Evolutionary conservation across 2,888 invertebrate species (phyloP), one percentile per base, ranked within the genome.

Genomic region (Eremobia ochroleuca): DNA sequence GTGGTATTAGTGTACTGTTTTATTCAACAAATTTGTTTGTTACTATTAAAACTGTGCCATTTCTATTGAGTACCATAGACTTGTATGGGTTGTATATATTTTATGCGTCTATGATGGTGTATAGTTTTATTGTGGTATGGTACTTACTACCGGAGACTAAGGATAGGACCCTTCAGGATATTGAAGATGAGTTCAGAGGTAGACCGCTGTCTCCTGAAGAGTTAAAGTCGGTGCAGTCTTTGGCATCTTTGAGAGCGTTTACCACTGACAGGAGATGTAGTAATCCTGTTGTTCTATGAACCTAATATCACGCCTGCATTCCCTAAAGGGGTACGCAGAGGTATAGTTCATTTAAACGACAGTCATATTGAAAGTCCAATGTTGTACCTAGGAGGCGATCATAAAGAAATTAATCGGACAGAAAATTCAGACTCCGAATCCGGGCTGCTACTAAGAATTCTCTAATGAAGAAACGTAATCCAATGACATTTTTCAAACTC

Each of bases 101-200:
- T 3, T 94, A 94, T 52, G 90, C 93, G 0, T 80, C 77, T 1
- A 88, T 95, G 2, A 89, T 95, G 3, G 87, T 88, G 0, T 95
- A 95, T 62, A 93, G 94, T 77, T 80, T 94, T 59, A 49, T 90
- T 4, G 86, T 95, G 0, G 92, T 94, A 0, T 92, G 91, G 91
- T 86, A 89, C 70, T 90, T 94, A 59, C 76, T 96, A 8, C 96
- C 96, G 0, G 96, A 96, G 84, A 96, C 96, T 0, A 96, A 96
- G 31, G 96, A 95, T 70, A 93, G 95, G 77, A 95, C 95, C 0
- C 83, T 95, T 25, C 95, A 94, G 79, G 95, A 96, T 80, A 96
- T 96, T 46, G 95, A 96, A 76, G 94, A 95, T 37, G 95, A 95
- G 86, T 95, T 96, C 61, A 91, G 94, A 78, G 95, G 95, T 1